Base-by-base conservation (phyloP, 2,797 vertebrate genomes). In the Acropternis orthonyx region DNA sequence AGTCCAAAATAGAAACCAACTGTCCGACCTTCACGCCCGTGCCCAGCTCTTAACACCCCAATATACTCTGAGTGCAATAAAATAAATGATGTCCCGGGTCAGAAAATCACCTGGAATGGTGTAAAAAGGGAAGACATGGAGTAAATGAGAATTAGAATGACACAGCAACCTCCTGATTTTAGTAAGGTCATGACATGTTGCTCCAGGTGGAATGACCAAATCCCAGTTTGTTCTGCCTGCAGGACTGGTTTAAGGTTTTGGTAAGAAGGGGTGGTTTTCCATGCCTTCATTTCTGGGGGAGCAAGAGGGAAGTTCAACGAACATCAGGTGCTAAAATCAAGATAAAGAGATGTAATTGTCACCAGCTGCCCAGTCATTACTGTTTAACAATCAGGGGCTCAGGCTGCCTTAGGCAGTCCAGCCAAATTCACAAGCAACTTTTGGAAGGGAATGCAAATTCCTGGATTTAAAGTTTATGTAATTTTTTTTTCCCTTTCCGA, bases 1-100 rank as follows among this genome's bases (percentile, higher is more conserved):
- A 89, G 51, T 46, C 81, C 74, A 77, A 79, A 94, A 90, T 34
- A 95, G 94, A 92, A 95, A 72, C 68, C 87, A 88, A 58, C 15
- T 92, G 54, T 48, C 81, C 37, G 32, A 91, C 82, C 96, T 93
- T 88, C 88, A 84, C 1, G 2, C 59, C 67, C 11, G 0, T 86
- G 76, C 41, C 85, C 83, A 41, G 61, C 26, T 71, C 79, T 67
- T 61, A 83, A 82, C 16, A 58, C 56, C 63, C 34, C 49, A 20
- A 46, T 1, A 46, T 13, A 39, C 37, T 26, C 55, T 23, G 58
- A 65, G 2, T 22, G 1, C 32, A 76, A 80, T 52, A 79, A 82
- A 90, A 73, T 28, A 61, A 87, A 80, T 16, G 0, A 91, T 18
- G 12, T 34, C 67, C 59, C 34, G 46, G 66, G 77, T 30, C 59